phyloP scores from a whole-genome alignment of 1,140 invertebrate species.

The Papilio machaon region DNA sequence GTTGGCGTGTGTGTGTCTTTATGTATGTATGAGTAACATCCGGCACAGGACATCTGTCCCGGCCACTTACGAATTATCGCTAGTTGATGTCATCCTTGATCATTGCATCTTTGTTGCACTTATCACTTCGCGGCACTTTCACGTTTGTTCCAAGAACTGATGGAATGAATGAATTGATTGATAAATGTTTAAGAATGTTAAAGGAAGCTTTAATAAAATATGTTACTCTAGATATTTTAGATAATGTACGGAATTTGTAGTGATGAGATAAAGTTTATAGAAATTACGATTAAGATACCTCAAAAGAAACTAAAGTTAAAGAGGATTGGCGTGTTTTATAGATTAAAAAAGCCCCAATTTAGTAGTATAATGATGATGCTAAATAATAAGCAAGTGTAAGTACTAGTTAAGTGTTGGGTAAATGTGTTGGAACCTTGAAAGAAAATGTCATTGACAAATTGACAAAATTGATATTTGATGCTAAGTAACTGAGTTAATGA shows the following conservation, averaged over 20 bases:
- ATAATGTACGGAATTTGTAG: neutral
- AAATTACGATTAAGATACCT: neutral
- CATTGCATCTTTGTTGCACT: conserved; percentile 51
- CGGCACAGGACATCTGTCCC: conserved; percentile 65
- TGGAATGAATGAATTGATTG: neutral
- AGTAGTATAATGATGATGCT: neutral
- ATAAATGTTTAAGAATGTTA: conserved; percentile 1
- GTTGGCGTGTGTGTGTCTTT: conserved; percentile 45
- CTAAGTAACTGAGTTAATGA: neutral
- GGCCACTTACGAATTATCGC: conserved; percentile 48
- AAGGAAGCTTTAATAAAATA: neutral
- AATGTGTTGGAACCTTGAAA: neutral
- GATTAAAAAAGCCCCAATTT: neutral
- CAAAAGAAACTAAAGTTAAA: neutral
- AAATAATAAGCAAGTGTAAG: neutral
- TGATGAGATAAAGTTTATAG: neutral
- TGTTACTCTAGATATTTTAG: neutral
- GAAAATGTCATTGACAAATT: neutral
- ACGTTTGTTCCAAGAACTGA: neutral
- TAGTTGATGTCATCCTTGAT: conserved; percentile 66
- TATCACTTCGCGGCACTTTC: conserved; percentile 38
- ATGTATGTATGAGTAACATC: conserved; percentile 72
- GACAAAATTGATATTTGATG: neutral
- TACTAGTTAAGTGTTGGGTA: neutral
- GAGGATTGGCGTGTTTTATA: neutral